Base-by-base conservation (phyloP, 2,113 vertebrate genomes). In the Micromys minutus region DNA sequence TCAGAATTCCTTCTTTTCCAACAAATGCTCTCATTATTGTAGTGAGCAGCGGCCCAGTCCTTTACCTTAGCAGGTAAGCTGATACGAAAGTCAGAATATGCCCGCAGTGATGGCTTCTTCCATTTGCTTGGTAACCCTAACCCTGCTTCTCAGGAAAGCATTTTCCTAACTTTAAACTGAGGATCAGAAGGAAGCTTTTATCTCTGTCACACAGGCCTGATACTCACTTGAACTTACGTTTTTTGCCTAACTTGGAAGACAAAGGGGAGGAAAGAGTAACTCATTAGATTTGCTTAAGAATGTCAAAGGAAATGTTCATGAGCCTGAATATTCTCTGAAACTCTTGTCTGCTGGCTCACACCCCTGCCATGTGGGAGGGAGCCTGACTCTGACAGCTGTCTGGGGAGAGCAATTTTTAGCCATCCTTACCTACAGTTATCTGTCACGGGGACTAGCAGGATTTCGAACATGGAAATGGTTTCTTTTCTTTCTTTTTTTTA, bases 381-480 rank as follows among this genome's bases (percentile, higher is more conserved):
- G 36, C 75, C 92, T 55, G 65, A 52, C 79, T 89, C 87, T 96
- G 84, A 94, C 94, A 95, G 88, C 72, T 90, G 63, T 95, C 80
- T 94, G 55, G 67, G 71, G 26, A 39, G 84, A 94, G 84, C 34
- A 93, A 97, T 94, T 95, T 94, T 95, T 90, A 94, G 93, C 87
- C 52, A 59, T 85, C 87, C 47, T 93, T 22, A 84, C 71, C 90
- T 93, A 16, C 42, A 91, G 75, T 93, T 93, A 91, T 59, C 69
- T 95, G 89, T 95, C 74, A 91, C 52, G 94, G 15, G 59, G 59
- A 77, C n/a, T 31, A 57, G 61, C 79, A 61, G 50, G 31, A 65
- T 69, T 87, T 96, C 42, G 1, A 96, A 94, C 74, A 59, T 83
- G 61, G 45, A 87, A 16, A 83, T 69, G 8, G 24, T 17, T 94